Evolutionary conservation across 2,797 vertebrate genomes (phyloP), one percentile per base, ranked within the genome.

Genomic region (Pygocentrus nattereri): DNA sequence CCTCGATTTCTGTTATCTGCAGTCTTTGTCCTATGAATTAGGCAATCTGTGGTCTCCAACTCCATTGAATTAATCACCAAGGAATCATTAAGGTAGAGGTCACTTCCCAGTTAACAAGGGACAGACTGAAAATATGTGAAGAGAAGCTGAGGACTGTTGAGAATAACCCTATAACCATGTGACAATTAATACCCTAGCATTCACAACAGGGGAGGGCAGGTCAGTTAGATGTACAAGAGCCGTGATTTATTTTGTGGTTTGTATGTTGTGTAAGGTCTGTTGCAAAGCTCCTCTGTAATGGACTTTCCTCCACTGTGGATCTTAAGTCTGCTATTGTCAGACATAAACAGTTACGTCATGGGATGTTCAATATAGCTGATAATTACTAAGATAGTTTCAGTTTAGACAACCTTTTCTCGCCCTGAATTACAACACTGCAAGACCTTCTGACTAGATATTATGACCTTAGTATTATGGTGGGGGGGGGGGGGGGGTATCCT

Each of bases 51-150:
- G 77, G 84, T 18, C 59, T 82, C 86, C 82, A 85, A 90, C 89
- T 90, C 88, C 47, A 88, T 84, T 88, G 85, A 84, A 93, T 91
- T 91, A 92, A 92, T 94, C 89, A 88, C 85, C 85, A 88, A 81
- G 88, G 87, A 94, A 92, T 93, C 91, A 91, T 92, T 90, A 92
- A 90, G 81, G 82, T 85, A 88, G 90, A 90, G 92, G 92, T 93
- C 91, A 93, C 83, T 88, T 88, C 85, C 87, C 82, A 87, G 86
- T 80, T 85, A 81, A 84, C 69, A 80, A 78, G 59, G 52, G 71
- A 68, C 52, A 80, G n/a, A 61, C 16, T 85, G 73, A 72, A 62
- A 75, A 84, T 79, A 84, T 75, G 80, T 25, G 76, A 75, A 75
- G 84, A 79, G 81, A 88, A 88, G 83, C 79, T 34, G 77, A 59